phyloP scores from a whole-genome alignment of 2,113 vertebrate genomes.

The Nibea coibor region DNA sequence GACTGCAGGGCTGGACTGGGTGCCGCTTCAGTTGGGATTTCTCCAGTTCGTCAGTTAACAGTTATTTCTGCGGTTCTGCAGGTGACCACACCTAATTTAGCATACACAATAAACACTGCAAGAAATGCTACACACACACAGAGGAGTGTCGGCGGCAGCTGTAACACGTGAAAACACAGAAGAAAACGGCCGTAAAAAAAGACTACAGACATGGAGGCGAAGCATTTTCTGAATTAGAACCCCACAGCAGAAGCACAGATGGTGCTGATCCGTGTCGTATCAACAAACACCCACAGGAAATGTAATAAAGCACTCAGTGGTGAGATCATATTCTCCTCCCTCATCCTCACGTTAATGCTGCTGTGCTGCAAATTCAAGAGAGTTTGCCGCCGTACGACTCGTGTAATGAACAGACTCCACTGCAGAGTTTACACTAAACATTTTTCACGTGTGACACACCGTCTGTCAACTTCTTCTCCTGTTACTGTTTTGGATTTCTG shows the following conservation, averaged over 20 bases:
- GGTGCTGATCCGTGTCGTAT: constrained; percentile 31
- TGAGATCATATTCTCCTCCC: constrained; percentile 40
- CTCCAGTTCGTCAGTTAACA: too few species aligned
- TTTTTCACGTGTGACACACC: constrained; percentile 14
- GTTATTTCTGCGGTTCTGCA: too few species aligned
- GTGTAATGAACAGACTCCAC: neutral
- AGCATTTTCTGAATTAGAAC: neutral
- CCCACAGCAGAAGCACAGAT: constrained; percentile 16
- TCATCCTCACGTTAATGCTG: constrained; percentile 31
- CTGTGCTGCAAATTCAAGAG: constrained; percentile 11
- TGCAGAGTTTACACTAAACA: constrained; percentile 3
- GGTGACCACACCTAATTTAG: too few species aligned
- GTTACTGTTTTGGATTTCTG: constrained; percentile 1
- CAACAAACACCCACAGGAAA: constrained; percentile 66
- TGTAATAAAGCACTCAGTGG: constrained; percentile 54
- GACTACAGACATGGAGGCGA: neutral
- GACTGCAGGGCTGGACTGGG: too few species aligned
- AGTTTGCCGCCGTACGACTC: neutral
- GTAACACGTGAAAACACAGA: neutral
- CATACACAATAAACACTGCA: too few species aligned
- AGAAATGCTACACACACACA: too few species aligned
- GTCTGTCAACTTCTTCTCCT: constrained; percentile 2
- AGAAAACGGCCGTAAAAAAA: neutral
- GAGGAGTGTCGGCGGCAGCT: too few species aligned
- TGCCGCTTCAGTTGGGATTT: too few species aligned